Percentiles rank a stretch among this genome's conserved stretches.
Conservation (phyloP, 2,113 vertebrate species). For the Myotis yumanensis region DNA sequence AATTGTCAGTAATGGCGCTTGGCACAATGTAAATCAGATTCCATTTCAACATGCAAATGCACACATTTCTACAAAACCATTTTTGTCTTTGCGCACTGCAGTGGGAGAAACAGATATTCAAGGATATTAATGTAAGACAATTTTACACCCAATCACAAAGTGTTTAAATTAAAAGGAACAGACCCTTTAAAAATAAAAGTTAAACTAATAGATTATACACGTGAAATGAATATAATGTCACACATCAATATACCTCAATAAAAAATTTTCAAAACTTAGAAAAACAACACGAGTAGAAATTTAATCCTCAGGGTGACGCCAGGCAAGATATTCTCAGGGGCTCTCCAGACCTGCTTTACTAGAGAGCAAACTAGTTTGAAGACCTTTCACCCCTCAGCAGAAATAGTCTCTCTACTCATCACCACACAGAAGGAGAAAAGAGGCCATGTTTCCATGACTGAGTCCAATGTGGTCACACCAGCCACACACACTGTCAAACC, state of each 20-base stretch:
- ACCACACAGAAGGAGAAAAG: slow-evolving; percentile 26
- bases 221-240: neutral
- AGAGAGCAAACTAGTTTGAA: slow-evolving; percentile 32
- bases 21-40: slow-evolving; percentile 63
- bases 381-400: slow-evolving; percentile 27
- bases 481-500: neutral
- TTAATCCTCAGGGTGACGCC: neutral
- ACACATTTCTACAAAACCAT: slow-evolving; percentile 42
- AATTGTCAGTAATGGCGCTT: slow-evolving; percentile 52
- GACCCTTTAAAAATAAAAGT: neutral
- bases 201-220: neutral
- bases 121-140: neutral
- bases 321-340: neutral
- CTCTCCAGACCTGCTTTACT: neutral
- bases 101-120: slow-evolving; percentile 33
- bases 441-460: neutral
- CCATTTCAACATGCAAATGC: slow-evolving; percentile 62
- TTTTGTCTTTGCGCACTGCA: slow-evolving; percentile 33
- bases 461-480: neutral
- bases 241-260: neutral
- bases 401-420: slow-evolving; percentile 58
- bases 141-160: slow-evolving; percentile 5
- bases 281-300: slow-evolving; percentile 22
- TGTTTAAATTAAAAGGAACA: slow-evolving; percentile 17
- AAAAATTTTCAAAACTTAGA: neutral